Conservation (phyloP, 2,113 vertebrate species). For the Paracanthobrama guichenoti region DNA sequence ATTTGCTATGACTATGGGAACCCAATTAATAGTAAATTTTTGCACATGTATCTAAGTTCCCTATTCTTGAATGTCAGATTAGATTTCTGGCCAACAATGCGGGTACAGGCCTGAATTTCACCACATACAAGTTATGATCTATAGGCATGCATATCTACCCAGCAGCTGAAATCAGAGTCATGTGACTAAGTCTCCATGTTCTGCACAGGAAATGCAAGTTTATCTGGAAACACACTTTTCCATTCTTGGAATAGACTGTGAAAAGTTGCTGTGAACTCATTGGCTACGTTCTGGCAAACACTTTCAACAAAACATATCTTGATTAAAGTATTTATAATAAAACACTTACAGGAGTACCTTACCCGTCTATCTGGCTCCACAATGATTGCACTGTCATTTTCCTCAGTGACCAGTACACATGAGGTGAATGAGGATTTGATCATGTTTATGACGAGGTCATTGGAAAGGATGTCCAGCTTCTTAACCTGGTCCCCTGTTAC, state of each 20-base stretch:
- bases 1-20: not conserved
- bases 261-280: not conserved
- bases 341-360: not conserved
- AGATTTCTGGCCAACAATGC: not conserved
- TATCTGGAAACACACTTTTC: not conserved
- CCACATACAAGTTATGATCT: not conserved
- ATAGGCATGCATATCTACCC: not conserved
- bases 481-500: slow-evolving; percentile 97
- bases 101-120: not conserved
- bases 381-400: slow-evolving; percentile 88
- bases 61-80: not conserved
- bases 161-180: not conserved
- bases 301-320: not conserved
- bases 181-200: not conserved
- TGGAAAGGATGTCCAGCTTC: slow-evolving; percentile 94
- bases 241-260: not conserved
- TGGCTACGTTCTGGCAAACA: not conserved
- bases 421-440: slow-evolving; percentile 91
- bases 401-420: slow-evolving; percentile 94
- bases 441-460: slow-evolving; percentile 94
- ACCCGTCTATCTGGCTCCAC: slow-evolving; percentile 89
- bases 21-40: not conserved
- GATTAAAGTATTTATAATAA: not conserved
- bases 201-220: not conserved
- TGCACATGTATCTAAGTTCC: not conserved